Conservation (phyloP, 2,888 invertebrate species). For the Ichneumon xanthorius region DNA sequence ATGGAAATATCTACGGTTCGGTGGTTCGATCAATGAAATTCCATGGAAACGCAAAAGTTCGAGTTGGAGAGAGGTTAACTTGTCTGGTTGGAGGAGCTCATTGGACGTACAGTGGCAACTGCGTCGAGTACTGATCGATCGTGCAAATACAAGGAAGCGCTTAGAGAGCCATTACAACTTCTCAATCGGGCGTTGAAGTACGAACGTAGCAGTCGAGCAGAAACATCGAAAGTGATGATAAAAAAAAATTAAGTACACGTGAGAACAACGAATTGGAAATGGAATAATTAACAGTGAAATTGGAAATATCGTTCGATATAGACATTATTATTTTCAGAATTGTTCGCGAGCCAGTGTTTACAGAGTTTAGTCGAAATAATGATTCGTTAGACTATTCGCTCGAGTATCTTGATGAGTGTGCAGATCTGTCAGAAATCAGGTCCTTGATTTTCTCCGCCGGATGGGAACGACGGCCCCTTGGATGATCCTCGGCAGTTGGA, state of each 20-base stretch:
- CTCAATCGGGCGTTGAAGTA: constrained; percentile 14
- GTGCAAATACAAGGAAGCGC: constrained; percentile 60
- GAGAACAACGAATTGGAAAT: constrained; percentile 6
- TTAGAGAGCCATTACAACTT: constrained; percentile 60
- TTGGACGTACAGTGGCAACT: constrained; percentile 24
- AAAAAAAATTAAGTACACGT: neutral
- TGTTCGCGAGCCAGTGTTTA: constrained; percentile 32
- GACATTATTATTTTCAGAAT: constrained; percentile 53
- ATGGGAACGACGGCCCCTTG: neutral
- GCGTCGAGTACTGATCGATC: constrained; percentile 60
- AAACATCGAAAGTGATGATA: neutral
- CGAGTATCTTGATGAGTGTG: neutral
- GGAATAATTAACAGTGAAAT: constrained; percentile 1
- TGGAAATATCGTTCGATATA: constrained; percentile 17
- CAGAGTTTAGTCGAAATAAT: constrained; percentile 19
- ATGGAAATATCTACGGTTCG: constrained; percentile 59
- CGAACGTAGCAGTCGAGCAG: neutral
- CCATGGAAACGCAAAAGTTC: constrained; percentile 61
- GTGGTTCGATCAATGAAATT: constrained; percentile 37
- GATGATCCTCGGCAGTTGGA: neutral
- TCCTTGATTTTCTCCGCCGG: neutral
- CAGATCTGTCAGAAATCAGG: neutral
- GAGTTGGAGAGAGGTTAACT: constrained; percentile 56
- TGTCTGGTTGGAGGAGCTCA: constrained; percentile 55
- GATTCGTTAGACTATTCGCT: constrained; percentile 2